These are phyloP conservation scores for Somateria mollissima DNA, from an alignment of 2,797 vertebrate species.

Conservation along the genomic window DNA sequence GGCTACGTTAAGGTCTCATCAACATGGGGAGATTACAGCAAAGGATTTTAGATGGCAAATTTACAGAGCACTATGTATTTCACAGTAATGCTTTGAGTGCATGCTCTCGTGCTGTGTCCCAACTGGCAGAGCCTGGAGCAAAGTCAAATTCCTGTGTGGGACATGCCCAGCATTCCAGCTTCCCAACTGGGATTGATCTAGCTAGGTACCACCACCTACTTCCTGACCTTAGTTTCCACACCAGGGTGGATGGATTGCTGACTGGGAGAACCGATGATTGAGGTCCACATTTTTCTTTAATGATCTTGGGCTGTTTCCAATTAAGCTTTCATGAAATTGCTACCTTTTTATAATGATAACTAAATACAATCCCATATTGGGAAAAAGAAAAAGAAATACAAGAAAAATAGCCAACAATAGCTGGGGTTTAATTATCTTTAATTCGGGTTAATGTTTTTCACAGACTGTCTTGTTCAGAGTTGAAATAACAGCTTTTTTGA, in stretches of 20 bases:
- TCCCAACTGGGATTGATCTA: not conserved
- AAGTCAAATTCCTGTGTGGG: rapidly evolving
- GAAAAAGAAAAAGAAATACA: not conserved
- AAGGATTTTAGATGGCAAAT: not conserved
- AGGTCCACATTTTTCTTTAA: not conserved
- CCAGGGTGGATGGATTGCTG: not conserved
- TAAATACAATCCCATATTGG: not conserved
- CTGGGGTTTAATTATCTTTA: not conserved
- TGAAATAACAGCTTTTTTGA: slow-evolving; percentile 52
- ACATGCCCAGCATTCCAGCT: not conserved
- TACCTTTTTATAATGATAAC: not conserved
- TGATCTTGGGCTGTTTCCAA: not conserved
- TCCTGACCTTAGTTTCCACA: not conserved
- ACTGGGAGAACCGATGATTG: not conserved
- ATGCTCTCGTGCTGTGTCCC: rapidly evolving
- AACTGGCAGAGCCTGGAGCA: not conserved
- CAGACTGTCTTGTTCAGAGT: not conserved
- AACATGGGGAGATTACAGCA: not conserved
- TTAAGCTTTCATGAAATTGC: not conserved
- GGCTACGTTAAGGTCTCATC: not conserved
- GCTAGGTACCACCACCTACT: rapidly evolving
- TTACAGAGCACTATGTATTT: not conserved
- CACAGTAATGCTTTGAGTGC: not conserved
- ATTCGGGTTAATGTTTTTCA: not conserved
- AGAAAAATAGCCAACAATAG: not conserved